These are phyloP conservation scores for Alligator mississippiensis DNA, from an alignment of 2,113 vertebrate genomes.

Conservation along the genomic window DNA sequence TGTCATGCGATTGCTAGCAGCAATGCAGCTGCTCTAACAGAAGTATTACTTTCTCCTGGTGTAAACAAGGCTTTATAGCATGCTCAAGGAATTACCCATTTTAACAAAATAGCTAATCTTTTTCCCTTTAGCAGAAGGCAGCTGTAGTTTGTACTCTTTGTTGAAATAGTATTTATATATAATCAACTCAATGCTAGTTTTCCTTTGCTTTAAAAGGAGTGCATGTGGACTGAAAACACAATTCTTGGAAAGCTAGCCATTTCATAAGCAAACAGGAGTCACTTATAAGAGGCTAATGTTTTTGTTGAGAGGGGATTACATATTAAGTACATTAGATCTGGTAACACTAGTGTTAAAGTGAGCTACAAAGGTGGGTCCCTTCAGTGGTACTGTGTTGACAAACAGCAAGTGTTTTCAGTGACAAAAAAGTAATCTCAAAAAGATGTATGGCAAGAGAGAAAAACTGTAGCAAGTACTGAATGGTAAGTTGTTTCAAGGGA, in stretches of 20 bases:
- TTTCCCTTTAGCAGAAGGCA: accelerated
- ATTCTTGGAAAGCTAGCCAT: accelerated
- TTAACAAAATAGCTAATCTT: neutral
- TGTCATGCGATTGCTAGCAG: accelerated
- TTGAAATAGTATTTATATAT: neutral
- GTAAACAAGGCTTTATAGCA: neutral
- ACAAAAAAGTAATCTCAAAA: too few relatives aligned
- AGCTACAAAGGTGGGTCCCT: too few relatives aligned
- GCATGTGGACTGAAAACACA: too few relatives aligned
- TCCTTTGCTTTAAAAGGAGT: neutral
- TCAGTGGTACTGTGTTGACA: too few relatives aligned
- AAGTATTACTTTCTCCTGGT: accelerated
- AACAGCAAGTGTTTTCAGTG: too few relatives aligned
- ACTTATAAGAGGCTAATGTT: neutral
- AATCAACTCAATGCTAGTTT: neutral
- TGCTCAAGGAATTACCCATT: accelerated
- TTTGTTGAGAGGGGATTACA: too few relatives aligned
- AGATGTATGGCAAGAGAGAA: too few relatives aligned
- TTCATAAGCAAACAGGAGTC: neutral
- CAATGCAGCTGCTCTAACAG: accelerated
- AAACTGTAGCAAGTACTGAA: too few relatives aligned
- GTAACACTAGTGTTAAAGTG: too few relatives aligned
- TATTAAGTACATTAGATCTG: too few relatives aligned
- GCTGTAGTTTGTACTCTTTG: neutral
- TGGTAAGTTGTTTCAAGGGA: too few relatives aligned